Base-by-base conservation (phyloP, 1,140 invertebrate species). In the Drosophila dunni region DNA sequence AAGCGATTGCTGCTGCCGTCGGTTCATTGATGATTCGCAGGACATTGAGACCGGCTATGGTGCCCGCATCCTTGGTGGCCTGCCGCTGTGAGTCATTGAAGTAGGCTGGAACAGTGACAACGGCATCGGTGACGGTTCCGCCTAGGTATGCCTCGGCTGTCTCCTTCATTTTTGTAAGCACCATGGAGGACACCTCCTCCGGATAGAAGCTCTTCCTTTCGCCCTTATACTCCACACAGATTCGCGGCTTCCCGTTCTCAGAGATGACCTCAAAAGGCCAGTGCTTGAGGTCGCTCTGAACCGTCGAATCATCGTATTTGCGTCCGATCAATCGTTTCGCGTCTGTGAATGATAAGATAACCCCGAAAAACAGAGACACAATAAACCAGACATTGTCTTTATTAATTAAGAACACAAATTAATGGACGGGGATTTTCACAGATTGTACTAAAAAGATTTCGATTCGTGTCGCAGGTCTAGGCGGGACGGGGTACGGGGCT, bases 1-100 rank as follows among this genome's bases (percentile, higher is more conserved):
- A 99, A 58, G 99, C 99, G 94, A 99, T 99, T 78, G 99, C 99
- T 71, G 99, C 99, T 69, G 99, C 98, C 64, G 98, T 99, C 34
- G 99, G 99, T 93, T 99, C 99, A 81, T 97, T 97, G 91, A 97
- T 97, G 79, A 97, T 98, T 92, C 97, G 95, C 75, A 98, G 94
- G 75, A 98, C 96, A 83, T 98, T 97, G 42, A 97, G 93, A 57
- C 95, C 95, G 69, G 97, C 95, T 93, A 98, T 98, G 80, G 96
- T 96, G 81, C 97, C 97, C 77, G 97, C 95, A 94, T 98, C 97
- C 94, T 98, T 98, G 51, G 97, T 98, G 82, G 97, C 97, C 93
- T 98, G 97, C 89, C 97, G 94, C 92, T 98, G 97, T 53, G 96
- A 97, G 93, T 98, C 97, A 86, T 97, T 98, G 94, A 98, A 98